phyloP scores from a whole-genome alignment of 1,140 invertebrate species.

The Aphaenogaster floridana region DNA sequence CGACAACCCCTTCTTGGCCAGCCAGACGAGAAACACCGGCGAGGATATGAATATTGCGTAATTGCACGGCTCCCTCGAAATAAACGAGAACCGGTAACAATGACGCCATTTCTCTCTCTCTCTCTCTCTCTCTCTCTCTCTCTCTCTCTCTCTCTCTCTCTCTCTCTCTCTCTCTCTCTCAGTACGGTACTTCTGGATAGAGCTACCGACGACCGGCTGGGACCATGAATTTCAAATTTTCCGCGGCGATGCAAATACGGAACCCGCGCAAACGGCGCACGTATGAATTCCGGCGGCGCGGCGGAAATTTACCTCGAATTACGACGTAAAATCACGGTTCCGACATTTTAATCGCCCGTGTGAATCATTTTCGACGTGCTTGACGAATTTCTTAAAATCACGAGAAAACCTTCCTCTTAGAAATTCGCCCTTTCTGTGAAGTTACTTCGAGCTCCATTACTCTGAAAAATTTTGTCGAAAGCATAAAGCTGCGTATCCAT shows the following conservation, averaged over 20 bases:
- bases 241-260: slow-evolving; percentile 65
- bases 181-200: slow-evolving; percentile 41
- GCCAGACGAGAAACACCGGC: slow-evolving; percentile 50
- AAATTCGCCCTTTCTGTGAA: not conserved
- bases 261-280: slow-evolving; percentile 33
- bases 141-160: slow-evolving; percentile 27
- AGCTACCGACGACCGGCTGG: slow-evolving; percentile 28
- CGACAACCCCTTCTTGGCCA: slow-evolving; percentile 45
- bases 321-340: slow-evolving; percentile 48
- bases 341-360: slow-evolving; percentile 42
- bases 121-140: slow-evolving; percentile 10
- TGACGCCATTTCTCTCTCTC: slow-evolving; percentile 46
- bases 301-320: slow-evolving; percentile 62
- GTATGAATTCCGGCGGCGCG: slow-evolving; percentile 24
- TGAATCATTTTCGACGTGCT: slow-evolving; percentile 44
- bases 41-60: slow-evolving; percentile 67
- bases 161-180: not conserved
- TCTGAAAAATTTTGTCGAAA: not conserved
- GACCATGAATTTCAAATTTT: slow-evolving; percentile 70
- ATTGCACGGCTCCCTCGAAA: slow-evolving; percentile 59
- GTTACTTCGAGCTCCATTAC: not conserved
- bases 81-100: slow-evolving; percentile 67
- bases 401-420: not conserved
- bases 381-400: slow-evolving; percentile 49
- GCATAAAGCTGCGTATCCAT: too few relatives aligned